phyloP scores from a whole-genome alignment of 23 tunicate genomes.

The Diplosoma virens region DNA sequence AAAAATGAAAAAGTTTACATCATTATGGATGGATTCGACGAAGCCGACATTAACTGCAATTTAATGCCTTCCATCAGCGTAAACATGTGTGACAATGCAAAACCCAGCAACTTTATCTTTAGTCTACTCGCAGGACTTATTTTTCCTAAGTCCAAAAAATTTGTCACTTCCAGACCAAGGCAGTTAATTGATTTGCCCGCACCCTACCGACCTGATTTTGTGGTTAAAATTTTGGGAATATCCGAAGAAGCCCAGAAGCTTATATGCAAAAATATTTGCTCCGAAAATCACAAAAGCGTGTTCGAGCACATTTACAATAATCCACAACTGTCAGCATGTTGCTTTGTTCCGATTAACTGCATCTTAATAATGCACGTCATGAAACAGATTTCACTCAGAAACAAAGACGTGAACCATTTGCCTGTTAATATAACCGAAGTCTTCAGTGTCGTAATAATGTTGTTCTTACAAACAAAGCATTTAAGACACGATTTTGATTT shows the following conservation, averaged over 20 bases:
- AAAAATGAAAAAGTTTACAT: neutral
- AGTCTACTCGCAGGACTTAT: too few relatives aligned
- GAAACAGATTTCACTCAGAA: too few relatives aligned
- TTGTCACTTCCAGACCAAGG: neutral
- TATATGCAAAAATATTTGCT: neutral
- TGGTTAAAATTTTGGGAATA: neutral
- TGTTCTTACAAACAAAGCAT: too few relatives aligned
- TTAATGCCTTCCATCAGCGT: too few relatives aligned
- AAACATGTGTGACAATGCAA: too few relatives aligned
- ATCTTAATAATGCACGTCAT: neutral
- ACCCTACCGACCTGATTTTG: neutral
- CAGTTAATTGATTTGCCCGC: neutral
- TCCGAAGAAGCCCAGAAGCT: neutral
- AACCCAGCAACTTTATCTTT: too few relatives aligned
- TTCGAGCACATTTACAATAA: neutral
- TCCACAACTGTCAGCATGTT: neutral
- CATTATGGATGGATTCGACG: constrained; percentile 12
- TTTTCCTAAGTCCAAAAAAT: neutral
- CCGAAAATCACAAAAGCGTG: neutral
- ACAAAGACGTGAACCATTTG: too few relatives aligned
- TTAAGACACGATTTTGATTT: too few relatives aligned
- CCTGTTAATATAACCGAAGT: too few relatives aligned
- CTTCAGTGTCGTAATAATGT: too few relatives aligned
- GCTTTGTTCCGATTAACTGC: neutral
- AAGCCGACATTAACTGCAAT: neutral